A percentile compares a stretch with the other conserved stretches of the same genome.
These are phyloP conservation scores for Typhlichthys eigenmanni DNA, from an alignment of 2,797 vertebrate genomes.

Conservation along the genomic window DNA sequence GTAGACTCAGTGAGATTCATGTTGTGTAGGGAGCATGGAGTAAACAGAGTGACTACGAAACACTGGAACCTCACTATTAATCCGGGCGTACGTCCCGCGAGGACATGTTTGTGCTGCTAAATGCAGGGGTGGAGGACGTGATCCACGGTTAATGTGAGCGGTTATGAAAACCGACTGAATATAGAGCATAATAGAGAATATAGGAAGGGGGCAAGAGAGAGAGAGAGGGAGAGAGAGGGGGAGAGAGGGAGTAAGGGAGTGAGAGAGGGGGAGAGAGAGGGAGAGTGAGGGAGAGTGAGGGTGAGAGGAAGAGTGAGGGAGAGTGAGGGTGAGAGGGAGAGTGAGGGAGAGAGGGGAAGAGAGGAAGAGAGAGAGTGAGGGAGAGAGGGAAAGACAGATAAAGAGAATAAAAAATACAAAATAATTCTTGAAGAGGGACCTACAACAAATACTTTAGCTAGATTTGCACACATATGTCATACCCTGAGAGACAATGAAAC, in stretches of 20 bases:
- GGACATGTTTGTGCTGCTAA: conserved; percentile 58
- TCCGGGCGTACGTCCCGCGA: conserved; percentile 29
- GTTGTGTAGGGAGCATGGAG: conserved; percentile 39
- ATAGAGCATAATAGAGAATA: conserved; percentile 60
- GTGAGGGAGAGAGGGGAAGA: conserved; percentile 6
- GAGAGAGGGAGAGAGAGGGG: conserved; percentile 43
- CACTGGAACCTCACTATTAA: conserved; percentile 54
- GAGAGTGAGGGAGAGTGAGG: conserved; percentile 16
- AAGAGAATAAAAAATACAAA: background rate
- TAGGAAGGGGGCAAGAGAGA: conserved; percentile 62
- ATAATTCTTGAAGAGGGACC: too few species aligned
- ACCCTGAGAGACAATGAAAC: too few species aligned
- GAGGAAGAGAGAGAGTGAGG: conserved; percentile 12
- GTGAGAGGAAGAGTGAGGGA: too few species aligned
- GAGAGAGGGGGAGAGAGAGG: background rate
- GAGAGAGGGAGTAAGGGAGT: background rate
- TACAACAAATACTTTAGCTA: too few species aligned
- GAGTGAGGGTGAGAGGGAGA: conserved; percentile 32
- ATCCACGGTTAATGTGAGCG: conserved; percentile 49
- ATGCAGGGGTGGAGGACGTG: conserved; percentile 30
- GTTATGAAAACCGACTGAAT: conserved; percentile 57
- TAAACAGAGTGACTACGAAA: conserved; percentile 49
- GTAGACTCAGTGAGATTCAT: conserved; percentile 16
- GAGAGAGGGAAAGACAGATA: conserved; percentile 10
- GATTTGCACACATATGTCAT: too few species aligned